Evolutionary conservation across 2,113 vertebrate genomes (phyloP).

Genomic region (Lonchura striata): DNA sequence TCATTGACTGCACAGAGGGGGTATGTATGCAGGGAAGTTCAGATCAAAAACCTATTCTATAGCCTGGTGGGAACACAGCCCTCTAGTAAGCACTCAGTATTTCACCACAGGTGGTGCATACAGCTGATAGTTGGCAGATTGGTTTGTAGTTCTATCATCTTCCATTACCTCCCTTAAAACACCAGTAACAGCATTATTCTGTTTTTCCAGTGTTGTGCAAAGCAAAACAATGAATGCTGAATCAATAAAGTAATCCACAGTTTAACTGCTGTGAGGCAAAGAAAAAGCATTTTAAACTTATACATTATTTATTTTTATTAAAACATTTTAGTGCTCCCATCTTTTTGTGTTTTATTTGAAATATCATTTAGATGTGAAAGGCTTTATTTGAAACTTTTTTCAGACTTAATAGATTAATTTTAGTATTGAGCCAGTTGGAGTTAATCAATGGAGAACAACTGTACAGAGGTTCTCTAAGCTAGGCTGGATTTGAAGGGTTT

Average conservation of each 20-base stretch:
- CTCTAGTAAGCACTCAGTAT: not conserved
- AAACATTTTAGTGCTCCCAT: not conserved
- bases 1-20: not conserved
- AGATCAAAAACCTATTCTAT: not conserved
- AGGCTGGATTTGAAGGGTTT: conserved; percentile 64
- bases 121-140: not conserved
- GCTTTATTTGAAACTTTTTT: conserved; percentile 49
- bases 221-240: not conserved
- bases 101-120: not conserved
- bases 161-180: conserved; percentile 20
- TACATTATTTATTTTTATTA: conserved; percentile 31
- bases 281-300: conserved; percentile 4
- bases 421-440: conserved; percentile 47
- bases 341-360: conserved; percentile 23
- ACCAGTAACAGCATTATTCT: conserved; percentile 1
- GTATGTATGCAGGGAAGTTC: not conserved
- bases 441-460: conserved; percentile 61
- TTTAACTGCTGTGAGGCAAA: conserved; percentile 31
- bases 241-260: not conserved
- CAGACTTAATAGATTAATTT: conserved; percentile 57
- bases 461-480: conserved; percentile 47
- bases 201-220: not conserved
- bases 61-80: not conserved
- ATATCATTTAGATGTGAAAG: conserved; percentile 24
- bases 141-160: conserved; percentile 4